Base-by-base conservation (phyloP, 2,888 invertebrate species). In the Drosophila buzzatii region DNA sequence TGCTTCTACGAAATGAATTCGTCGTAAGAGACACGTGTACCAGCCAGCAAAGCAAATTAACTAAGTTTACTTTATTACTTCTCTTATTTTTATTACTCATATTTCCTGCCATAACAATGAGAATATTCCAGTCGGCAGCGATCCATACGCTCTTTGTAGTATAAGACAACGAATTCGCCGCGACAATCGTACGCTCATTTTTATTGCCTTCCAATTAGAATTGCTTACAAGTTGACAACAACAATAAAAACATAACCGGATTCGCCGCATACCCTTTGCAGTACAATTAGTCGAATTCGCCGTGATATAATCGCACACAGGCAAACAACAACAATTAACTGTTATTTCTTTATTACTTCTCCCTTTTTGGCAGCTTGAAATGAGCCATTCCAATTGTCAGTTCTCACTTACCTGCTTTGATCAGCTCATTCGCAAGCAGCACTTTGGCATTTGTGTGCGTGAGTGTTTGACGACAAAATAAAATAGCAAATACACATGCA, bases 391-490 rank as follows among this genome's bases (percentile, higher is more conserved):
- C 55, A 41, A 55, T 55, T 55, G 27, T 27, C n/a, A 55, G 8
- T 55, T 55, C 39, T 55, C n/a, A 41, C 57, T 35, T 57, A 57
- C 33, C 57, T 44, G 33, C 39, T 55, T 55, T 55, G 41, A 55
- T 55, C 44, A 3, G 20, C 33, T 57, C 33, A 44, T 35, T 35
- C 57, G 42, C 20, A 57, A 57, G 41, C 41, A 33, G 18, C 18
- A 27, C 55, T 27, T 55, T 10, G 49, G 9, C 27, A 16, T n/a
- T 31, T 18, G 12, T 31, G 8, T 42, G 55, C 39, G 18, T 18
- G 33, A 20, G 52, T 35, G 14, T 35, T 16, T 39, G 20, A 53
- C 10, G 37, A 9, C 37, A 53, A 16, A 49, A 8, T 39, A 27
- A 23, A 16, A 3, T 2, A 27, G n/a, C 7, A 9, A 7, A 33